phyloP scores from a whole-genome alignment of 2,797 vertebrate species.

The Erithacus rubecula region DNA sequence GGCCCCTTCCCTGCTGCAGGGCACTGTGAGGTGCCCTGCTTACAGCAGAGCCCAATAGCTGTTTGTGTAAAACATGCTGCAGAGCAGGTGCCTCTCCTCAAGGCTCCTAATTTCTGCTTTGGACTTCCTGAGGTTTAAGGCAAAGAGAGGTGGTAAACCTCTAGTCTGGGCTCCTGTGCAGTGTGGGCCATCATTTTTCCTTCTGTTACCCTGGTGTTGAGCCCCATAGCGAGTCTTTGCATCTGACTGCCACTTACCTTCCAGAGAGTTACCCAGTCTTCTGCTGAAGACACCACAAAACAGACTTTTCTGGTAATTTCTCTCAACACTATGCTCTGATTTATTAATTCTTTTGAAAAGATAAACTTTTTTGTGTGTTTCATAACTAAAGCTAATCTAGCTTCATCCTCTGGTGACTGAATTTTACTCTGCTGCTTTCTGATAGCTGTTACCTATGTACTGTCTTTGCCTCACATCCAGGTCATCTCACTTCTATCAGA shows the following conservation, averaged over 20 bases:
- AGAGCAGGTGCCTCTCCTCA: background rate
- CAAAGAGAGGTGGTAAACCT: background rate
- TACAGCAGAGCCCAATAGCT: fast-evolving
- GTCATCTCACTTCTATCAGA: background rate
- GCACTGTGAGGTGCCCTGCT: background rate
- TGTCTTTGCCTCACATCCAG: background rate
- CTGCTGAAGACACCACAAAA: background rate
- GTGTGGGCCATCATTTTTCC: background rate
- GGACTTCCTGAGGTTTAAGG: background rate
- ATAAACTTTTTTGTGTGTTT: background rate
- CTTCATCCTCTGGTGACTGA: background rate
- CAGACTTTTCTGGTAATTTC: background rate
- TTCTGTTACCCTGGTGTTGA: background rate
- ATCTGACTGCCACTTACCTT: background rate
- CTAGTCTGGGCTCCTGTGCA: background rate
- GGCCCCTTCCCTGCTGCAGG: background rate
- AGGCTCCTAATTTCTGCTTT: background rate
- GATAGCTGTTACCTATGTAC: background rate
- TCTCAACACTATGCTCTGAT: background rate
- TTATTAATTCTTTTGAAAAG: background rate
- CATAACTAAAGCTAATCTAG: background rate
- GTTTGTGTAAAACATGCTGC: background rate
- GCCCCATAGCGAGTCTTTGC: background rate
- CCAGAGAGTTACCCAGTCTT: background rate
- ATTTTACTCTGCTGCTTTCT: background rate